phyloP scores from a whole-genome alignment of 2,113 vertebrate species.

The Chlorodrepanis virens region DNA sequence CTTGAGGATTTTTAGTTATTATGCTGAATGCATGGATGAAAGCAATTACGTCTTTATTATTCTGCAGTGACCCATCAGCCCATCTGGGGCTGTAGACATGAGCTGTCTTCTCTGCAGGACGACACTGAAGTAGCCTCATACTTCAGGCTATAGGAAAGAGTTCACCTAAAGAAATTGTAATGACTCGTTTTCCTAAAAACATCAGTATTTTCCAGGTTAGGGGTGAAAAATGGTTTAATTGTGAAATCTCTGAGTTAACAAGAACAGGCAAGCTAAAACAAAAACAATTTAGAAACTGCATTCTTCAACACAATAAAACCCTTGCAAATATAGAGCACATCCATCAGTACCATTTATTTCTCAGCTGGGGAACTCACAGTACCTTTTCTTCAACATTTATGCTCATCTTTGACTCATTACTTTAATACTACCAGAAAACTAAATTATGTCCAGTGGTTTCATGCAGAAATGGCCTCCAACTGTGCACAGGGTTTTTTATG shows the following conservation, averaged over 20 bases:
- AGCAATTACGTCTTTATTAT: neutral
- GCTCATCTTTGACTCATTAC: constrained; percentile 29
- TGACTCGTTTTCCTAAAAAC: neutral
- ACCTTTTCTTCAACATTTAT: neutral
- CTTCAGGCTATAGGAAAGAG: neutral
- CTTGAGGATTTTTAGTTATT: neutral
- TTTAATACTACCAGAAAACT: constrained; percentile 36
- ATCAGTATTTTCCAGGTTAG: neutral
- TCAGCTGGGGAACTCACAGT: neutral
- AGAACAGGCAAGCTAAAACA: neutral
- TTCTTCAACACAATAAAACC: neutral
- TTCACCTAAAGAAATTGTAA: neutral
- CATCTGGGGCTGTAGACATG: neutral
- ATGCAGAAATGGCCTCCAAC: neutral
- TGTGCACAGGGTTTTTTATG: neutral
- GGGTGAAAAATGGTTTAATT: neutral
- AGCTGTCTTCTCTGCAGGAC: neutral
- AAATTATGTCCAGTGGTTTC: neutral
- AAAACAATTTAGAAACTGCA: neutral
- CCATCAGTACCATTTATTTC: constrained; percentile 10
- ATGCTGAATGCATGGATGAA: neutral
- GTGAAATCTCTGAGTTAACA: neutral
- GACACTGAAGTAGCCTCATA: neutral
- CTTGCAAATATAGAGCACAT: neutral
- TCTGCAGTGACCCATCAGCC: neutral